Conservation (phyloP, 2,888 invertebrate species). For the Liodrosophila aerea region DNA sequence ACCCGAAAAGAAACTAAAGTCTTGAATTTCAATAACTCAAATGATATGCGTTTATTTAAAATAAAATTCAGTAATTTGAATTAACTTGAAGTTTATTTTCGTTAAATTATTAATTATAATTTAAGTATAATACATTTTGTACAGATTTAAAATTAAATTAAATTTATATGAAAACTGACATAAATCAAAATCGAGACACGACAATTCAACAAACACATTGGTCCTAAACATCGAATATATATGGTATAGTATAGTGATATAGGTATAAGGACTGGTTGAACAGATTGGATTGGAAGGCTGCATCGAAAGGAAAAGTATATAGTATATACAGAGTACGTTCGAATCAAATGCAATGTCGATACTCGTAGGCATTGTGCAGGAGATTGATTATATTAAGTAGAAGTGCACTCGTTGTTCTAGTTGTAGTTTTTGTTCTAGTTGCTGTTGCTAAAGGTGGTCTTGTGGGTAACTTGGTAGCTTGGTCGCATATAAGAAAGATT, state of each 20-base stretch:
- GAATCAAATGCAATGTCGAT: neutral
- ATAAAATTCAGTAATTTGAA: conserved; percentile 27
- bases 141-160: conserved; percentile 79
- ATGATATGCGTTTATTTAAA: conserved; percentile 27
- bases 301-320: conserved; percentile 31
- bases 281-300: conserved; percentile 44
- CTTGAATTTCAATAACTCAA: too few relatives aligned
- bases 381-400: conserved; percentile 26
- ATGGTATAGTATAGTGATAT: conserved; percentile 29
- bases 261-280: conserved; percentile 51
- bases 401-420: conserved; percentile 38
- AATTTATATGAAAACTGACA: conserved; percentile 54
- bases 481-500: conserved; percentile 37
- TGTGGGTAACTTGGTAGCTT: conserved; percentile 69
- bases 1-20: too few relatives aligned
- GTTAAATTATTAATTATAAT: conserved; percentile 71
- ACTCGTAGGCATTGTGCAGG: conserved; percentile 7
- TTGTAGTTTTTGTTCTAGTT: conserved; percentile 7
- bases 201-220: conserved; percentile 39
- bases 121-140: conserved; percentile 82
- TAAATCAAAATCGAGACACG: conserved; percentile 44
- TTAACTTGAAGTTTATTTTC: conserved; percentile 70
- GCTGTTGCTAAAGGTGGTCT: conserved; percentile 42
- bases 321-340: conserved; percentile 19
- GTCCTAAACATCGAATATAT: conserved; percentile 46